Conservation (phyloP, 2,797 vertebrate genomes). For the Lepilemur septentrionalis region DNA sequence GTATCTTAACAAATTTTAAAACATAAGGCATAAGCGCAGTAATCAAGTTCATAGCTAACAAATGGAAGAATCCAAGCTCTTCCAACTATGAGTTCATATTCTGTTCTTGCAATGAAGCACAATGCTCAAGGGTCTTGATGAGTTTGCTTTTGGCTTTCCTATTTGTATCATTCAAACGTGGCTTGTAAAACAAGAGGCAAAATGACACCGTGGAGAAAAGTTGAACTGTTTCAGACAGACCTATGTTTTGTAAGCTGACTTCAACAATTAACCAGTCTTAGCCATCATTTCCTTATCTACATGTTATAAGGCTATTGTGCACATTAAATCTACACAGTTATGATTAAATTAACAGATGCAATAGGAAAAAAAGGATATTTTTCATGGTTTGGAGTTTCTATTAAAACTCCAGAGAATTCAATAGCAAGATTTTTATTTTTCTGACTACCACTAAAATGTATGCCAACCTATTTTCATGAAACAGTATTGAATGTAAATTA, state of each 20-base stretch:
- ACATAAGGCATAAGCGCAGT: not conserved
- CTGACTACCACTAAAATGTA: not conserved
- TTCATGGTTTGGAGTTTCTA: not conserved
- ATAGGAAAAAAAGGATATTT: not conserved
- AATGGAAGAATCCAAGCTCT: not conserved
- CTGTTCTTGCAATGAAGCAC: not conserved
- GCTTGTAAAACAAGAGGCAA: not conserved
- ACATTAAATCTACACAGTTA: not conserved
- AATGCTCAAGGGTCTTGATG: not conserved
- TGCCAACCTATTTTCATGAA: not conserved
- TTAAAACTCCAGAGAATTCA: constrained; percentile 13
- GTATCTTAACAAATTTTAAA: not conserved
- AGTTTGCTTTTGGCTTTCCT: not conserved
- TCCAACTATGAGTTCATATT: not conserved
- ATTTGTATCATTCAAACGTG: not conserved
- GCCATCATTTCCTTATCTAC: not conserved
- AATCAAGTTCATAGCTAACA: not conserved
- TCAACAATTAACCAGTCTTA: not conserved
- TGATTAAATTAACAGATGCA: not conserved
- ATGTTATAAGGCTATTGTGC: not conserved
- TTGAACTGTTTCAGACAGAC: not conserved
- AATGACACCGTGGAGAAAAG: not conserved
- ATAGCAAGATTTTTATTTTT: not conserved
- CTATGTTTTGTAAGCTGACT: not conserved
- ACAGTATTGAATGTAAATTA: not conserved